These are phyloP conservation scores for Pseudopipra pipra DNA, from an alignment of 2,113 vertebrate genomes.

Conservation along the genomic window DNA sequence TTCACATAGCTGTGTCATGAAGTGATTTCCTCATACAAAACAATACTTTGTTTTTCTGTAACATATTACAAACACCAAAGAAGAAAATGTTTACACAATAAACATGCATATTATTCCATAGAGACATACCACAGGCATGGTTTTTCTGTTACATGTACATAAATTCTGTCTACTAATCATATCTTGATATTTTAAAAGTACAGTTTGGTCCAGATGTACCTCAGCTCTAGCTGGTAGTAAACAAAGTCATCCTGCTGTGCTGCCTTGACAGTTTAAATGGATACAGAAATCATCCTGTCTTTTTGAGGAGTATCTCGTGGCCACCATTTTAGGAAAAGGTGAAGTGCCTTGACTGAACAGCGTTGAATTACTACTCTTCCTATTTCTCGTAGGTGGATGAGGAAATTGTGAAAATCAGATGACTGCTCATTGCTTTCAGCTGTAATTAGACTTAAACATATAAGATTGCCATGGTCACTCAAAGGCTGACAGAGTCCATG, in stretches of 20 bases:
- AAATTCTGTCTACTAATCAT: neutral
- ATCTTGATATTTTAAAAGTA: neutral
- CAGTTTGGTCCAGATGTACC: neutral
- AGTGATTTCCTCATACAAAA: neutral
- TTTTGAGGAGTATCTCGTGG: neutral
- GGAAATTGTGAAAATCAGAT: neutral
- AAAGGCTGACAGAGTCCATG: neutral
- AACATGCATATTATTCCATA: neutral
- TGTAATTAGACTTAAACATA: neutral
- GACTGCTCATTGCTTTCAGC: neutral
- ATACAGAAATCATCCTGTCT: neutral
- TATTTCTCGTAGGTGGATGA: neutral
- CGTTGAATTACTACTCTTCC: neutral
- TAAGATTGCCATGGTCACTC: neutral
- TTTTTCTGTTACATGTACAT: neutral
- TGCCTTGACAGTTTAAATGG: neutral
- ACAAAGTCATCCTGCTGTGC: neutral
- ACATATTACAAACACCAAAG: neutral
- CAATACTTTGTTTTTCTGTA: neutral
- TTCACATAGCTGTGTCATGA: neutral
- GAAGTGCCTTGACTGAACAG: neutral
- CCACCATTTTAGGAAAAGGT: neutral
- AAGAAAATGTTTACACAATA: neutral
- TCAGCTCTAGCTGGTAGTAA: neutral
- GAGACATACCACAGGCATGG: neutral